phyloP scores from a whole-genome alignment of 2,113 vertebrate genomes.

The Oostethus manadensis region DNA sequence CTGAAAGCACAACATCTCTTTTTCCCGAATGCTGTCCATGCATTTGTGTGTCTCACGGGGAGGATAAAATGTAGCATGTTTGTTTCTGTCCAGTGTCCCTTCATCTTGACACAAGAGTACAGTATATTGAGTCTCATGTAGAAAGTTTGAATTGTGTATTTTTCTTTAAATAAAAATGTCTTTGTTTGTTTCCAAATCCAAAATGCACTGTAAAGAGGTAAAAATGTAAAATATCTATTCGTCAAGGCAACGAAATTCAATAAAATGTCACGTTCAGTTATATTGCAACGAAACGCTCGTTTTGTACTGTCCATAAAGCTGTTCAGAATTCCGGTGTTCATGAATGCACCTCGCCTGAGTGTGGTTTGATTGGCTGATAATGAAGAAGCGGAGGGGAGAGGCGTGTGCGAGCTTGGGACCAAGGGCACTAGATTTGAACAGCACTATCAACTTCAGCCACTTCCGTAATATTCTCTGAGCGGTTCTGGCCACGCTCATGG shows the following conservation, averaged over 20 bases:
- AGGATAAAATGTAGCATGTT: slow-evolving; percentile 19
- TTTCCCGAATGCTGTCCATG: slow-evolving; percentile 6
- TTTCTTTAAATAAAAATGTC: slow-evolving; percentile 4
- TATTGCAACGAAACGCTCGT: no score
- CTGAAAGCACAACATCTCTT: slow-evolving; percentile 26
- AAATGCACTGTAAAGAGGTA: background rate
- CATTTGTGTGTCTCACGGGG: background rate
- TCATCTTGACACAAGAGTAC: background rate
- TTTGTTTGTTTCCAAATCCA: background rate
- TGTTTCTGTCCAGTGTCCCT: background rate
- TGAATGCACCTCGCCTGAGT: no score
- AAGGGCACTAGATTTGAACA: no score
- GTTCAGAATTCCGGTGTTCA: no score
- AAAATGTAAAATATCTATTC: background rate
- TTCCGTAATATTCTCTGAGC: no score
- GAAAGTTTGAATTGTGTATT: background rate
- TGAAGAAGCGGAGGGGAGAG: no score
- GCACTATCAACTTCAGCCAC: no score
- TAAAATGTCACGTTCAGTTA: background rate
- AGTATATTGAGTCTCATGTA: background rate
- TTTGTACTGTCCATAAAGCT: no score
- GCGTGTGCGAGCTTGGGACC: no score
- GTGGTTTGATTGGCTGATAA: no score
- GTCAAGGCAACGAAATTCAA: background rate
- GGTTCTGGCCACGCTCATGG: no score